Evolutionary conservation across 2,888 invertebrate species (phyloP).

Genomic region (Hypomecis atomaria): DNA sequence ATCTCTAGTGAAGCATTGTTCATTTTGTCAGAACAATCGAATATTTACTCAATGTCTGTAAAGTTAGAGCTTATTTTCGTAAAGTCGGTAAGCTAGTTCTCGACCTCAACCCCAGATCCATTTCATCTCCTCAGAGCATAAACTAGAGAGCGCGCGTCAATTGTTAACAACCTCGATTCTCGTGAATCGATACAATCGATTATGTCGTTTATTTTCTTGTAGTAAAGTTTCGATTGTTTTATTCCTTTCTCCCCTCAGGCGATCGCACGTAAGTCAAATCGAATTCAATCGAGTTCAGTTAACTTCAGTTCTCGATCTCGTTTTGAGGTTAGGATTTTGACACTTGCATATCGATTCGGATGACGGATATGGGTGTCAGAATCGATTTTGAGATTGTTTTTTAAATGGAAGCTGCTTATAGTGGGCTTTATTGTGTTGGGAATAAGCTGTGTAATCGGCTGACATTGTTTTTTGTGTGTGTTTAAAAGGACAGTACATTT

Average conservation of each 20-base stretch:
- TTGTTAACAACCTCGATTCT: conserved; percentile 83
- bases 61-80: conserved; percentile 42
- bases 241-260: conserved; percentile 63
- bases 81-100: conserved; percentile 38
- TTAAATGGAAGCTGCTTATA: conserved; percentile 26
- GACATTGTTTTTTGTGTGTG: conserved; percentile 54
- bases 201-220: conserved; percentile 77
- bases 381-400: conserved; percentile 43
- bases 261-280: conserved; percentile 63
- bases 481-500: conserved; percentile 66
- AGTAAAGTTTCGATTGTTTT: conserved; percentile 75
- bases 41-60: conserved; percentile 49
- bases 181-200: conserved; percentile 79
- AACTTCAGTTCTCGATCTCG: conserved; percentile 53
- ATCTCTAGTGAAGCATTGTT: conserved; percentile 73
- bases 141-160: conserved; percentile 80
- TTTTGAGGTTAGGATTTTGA: conserved; percentile 68
- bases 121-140: conserved; percentile 79
- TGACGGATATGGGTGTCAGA: conserved; percentile 55
- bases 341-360: conserved; percentile 67
- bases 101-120: conserved; percentile 81
- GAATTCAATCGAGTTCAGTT: conserved; percentile 58
- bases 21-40: conserved; percentile 48
- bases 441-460: conserved; percentile 53
- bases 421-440: conserved; percentile 43